Evolutionary conservation across 2,888 invertebrate species (phyloP).

Genomic region (Acholoe squamosa): DNA sequence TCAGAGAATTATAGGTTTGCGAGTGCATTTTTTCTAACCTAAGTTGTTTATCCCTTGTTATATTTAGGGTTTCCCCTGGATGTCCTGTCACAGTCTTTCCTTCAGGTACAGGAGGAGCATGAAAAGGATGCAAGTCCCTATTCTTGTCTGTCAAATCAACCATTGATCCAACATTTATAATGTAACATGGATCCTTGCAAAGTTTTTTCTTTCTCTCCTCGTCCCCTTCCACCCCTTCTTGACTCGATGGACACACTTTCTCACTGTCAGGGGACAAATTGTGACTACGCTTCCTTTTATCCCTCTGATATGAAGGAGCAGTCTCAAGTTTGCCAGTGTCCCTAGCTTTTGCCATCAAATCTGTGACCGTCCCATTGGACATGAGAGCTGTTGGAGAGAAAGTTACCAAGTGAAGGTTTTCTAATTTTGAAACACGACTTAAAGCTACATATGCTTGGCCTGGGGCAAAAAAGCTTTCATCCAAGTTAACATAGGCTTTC

Average conservation of each 20-base stretch:
- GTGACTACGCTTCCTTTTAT: background rate
- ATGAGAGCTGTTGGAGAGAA: background rate
- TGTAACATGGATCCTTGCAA: too few species aligned
- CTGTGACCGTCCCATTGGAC: too few species aligned
- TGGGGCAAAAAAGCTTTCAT: slow-evolving; percentile 34
- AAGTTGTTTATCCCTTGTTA: background rate
- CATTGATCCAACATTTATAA: too few species aligned
- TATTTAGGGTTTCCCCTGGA: too few species aligned
- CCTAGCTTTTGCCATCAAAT: background rate
- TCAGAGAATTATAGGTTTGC: background rate
- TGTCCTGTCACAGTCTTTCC: too few species aligned
- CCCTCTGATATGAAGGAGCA: background rate
- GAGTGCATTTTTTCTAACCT: background rate
- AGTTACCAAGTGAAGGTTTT: slow-evolving; percentile 1
- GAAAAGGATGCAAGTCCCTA: too few species aligned
- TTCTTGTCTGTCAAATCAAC: too few species aligned
- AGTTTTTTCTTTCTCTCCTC: too few species aligned
- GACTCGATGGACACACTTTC: too few species aligned
- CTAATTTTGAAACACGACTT: background rate
- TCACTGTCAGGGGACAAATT: background rate
- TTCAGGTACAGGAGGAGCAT: too few species aligned
- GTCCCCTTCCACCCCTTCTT: too few species aligned
- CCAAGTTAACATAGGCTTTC: background rate
- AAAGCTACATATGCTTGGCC: background rate
- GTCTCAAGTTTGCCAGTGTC: background rate